Conservation (phyloP, 53 echinoderm and acorn worm genomes). For the Apostichopus leukothele region DNA sequence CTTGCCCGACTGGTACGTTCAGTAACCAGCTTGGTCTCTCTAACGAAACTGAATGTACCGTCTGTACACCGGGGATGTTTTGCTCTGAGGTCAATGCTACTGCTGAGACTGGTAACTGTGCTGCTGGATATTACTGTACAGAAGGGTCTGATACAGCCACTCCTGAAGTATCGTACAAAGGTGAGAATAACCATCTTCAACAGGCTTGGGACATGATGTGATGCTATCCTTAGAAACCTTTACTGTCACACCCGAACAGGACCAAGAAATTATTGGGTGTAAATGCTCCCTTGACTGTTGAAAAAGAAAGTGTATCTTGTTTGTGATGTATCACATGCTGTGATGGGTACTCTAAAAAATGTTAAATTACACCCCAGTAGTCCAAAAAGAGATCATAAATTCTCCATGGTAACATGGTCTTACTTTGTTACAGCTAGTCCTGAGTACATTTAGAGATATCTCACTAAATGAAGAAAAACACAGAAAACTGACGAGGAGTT, state of each 20-base stretch:
- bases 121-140: constrained; percentile 78
- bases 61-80: constrained; percentile 75
- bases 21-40: constrained; percentile 79
- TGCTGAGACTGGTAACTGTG: constrained; percentile 68
- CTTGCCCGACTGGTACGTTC: constrained; percentile 91
- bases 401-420: no score
- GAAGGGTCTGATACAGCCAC: constrained; percentile 95
- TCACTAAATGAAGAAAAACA: no score
- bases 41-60: constrained; percentile 82
- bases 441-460: no score
- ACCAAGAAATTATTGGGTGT: neutral
- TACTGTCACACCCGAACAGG: neutral
- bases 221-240: neutral
- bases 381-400: no score
- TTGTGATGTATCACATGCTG: no score
- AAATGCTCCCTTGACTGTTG: no score
- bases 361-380: no score
- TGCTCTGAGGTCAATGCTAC: constrained; percentile 85
- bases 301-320: no score
- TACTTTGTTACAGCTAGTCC: no score
- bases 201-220: neutral
- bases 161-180: constrained; percentile 88
- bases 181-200: constrained; percentile 36
- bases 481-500: no score
- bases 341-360: no score